Conservation (phyloP, 2,113 vertebrate genomes). For the Xiphorhynchus elegans region DNA sequence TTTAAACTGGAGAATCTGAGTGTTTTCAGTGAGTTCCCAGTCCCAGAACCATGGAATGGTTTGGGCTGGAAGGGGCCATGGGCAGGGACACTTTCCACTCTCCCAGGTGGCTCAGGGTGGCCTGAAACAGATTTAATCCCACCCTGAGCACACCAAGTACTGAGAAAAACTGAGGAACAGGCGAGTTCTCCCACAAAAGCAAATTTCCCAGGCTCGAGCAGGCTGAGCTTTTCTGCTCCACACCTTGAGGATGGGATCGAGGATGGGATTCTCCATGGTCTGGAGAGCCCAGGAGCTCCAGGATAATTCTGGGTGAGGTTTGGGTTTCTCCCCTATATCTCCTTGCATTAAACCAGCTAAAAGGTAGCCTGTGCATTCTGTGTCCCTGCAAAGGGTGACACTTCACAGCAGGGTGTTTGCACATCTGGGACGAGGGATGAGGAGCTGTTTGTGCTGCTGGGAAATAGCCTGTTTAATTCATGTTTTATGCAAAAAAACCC, state of each 20-base stretch:
- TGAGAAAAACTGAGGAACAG: background rate
- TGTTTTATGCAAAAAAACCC: background rate
- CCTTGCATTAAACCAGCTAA: background rate
- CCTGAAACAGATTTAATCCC: background rate
- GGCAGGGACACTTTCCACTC: background rate
- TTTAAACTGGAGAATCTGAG: background rate
- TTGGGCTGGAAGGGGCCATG: background rate
- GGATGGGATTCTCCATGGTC: no score
- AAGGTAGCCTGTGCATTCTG: background rate
- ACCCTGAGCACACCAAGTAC: background rate
- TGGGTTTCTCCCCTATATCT: background rate
- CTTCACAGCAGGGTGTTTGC: background rate
- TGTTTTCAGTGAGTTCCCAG: background rate
- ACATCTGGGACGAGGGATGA: background rate
- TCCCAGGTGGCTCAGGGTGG: background rate
- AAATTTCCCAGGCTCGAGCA: background rate
- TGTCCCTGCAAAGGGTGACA: background rate
- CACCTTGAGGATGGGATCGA: no score
- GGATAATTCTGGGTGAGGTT: background rate
- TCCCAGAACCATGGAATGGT: background rate
- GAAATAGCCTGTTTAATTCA: background rate
- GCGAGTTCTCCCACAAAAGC: background rate
- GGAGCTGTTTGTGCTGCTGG: background rate
- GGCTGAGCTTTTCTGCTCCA: background rate
- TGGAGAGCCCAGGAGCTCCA: fast-evolving